Conservation (phyloP, 92 coral and sea anemone genomes). For the Paragorgia papillata region DNA sequence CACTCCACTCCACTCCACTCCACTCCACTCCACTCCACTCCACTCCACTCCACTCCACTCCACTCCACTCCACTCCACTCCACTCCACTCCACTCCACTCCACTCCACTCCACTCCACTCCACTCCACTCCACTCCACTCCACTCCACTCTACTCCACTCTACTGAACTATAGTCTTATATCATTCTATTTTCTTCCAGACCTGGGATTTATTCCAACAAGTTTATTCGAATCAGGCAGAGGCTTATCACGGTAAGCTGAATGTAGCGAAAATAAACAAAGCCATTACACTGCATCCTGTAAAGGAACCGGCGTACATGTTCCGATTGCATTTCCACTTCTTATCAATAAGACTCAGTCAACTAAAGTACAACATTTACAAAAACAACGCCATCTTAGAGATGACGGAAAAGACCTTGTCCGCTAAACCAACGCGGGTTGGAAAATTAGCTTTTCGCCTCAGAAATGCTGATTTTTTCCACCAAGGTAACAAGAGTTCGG, state of each 20-base stretch:
- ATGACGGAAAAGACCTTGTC: background rate
- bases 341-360: background rate
- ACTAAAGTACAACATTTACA: constrained; percentile 37
- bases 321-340: constrained; percentile 19
- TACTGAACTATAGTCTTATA: no score
- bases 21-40: no score
- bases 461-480: constrained; percentile 1
- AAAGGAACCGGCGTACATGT: constrained; percentile 31
- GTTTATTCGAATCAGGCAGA: constrained; percentile 12
- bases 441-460: background rate
- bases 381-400: constrained; percentile 31
- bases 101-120: no score
- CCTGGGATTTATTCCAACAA: constrained; percentile 22
- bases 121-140: no score
- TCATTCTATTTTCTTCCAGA: background rate
- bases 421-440: background rate
- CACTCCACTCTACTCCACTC: no score
- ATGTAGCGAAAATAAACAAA: background rate
- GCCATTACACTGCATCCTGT: constrained; percentile 31
- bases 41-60: no score
- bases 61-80: no score
- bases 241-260: constrained; percentile 19
- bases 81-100: no score
- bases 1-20: no score
- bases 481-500: background rate